phyloP scores from a whole-genome alignment of 2,797 vertebrate genomes.

The Spinibarbus caldwelli region DNA sequence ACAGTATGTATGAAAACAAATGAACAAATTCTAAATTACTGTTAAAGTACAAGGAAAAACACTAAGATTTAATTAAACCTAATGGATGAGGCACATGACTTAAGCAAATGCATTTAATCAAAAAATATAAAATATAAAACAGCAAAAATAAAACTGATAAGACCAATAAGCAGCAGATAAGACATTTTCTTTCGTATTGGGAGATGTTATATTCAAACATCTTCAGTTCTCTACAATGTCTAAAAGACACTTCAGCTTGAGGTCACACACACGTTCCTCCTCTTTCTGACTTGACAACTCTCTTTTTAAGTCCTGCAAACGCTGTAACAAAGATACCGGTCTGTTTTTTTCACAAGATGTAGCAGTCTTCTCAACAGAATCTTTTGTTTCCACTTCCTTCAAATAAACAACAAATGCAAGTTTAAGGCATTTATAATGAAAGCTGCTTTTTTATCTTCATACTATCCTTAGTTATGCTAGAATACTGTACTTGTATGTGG shows the following conservation, averaged over 20 bases:
- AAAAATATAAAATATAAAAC: neutral
- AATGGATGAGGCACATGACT: neutral
- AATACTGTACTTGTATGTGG: slow-evolving; percentile 71
- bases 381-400: slow-evolving; percentile 60
- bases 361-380: slow-evolving; percentile 25
- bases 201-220: neutral
- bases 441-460: neutral
- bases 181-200: neutral
- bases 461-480: neutral
- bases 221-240: slow-evolving; percentile 86
- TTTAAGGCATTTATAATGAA: neutral
- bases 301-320: slow-evolving; percentile 78
- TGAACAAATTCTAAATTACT: neutral
- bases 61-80: neutral
- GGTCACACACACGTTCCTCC: slow-evolving; percentile 80
- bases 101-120: neutral
- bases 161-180: neutral
- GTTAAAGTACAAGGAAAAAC: neutral
- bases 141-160: neutral
- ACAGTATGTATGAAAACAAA: neutral
- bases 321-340: slow-evolving; percentile 67
- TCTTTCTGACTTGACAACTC: slow-evolving; percentile 79
- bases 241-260: slow-evolving; percentile 83
- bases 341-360: neutral
- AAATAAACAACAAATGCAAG: neutral